Evolutionary conservation across 2,113 vertebrate genomes (phyloP).

Genomic region (Oreochromis aureus): DNA sequence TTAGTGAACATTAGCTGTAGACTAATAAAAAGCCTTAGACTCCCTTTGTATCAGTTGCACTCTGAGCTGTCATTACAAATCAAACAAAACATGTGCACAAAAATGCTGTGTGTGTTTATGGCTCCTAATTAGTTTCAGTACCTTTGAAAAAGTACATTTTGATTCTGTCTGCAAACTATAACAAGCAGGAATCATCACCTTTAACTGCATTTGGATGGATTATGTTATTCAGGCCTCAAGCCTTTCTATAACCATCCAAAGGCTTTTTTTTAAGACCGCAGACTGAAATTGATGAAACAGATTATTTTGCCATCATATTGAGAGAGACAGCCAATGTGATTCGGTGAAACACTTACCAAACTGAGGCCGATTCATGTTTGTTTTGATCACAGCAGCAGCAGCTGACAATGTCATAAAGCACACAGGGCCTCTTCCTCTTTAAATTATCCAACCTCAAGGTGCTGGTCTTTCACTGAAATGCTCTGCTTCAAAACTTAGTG

Average conservation of each 20-base stretch:
- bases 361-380: constrained; percentile 37
- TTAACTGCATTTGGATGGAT: neutral
- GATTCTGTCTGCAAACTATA: neutral
- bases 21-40: neutral
- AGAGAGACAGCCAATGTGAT: constrained; percentile 3
- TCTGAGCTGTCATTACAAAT: neutral
- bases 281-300: constrained; percentile 9
- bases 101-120: neutral
- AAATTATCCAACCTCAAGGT: constrained; percentile 50
- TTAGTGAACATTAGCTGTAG: neutral
- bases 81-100: neutral
- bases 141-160: neutral
- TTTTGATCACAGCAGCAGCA: constrained; percentile 67
- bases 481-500: constrained; percentile 36
- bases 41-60: neutral
- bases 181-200: neutral
- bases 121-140: neutral
- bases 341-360: constrained; percentile 14
- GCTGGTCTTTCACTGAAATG: constrained; percentile 44
- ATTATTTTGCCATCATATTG: constrained; percentile 39
- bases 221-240: neutral
- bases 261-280: neutral
- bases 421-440: constrained; percentile 44
- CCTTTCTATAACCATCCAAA: neutral
- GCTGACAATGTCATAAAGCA: constrained; percentile 64